A percentile compares a stretch with the other conserved stretches of the same genome.
phyloP scores from a whole-genome alignment of 1,140 invertebrate genomes.

The Hyles vespertilio region DNA sequence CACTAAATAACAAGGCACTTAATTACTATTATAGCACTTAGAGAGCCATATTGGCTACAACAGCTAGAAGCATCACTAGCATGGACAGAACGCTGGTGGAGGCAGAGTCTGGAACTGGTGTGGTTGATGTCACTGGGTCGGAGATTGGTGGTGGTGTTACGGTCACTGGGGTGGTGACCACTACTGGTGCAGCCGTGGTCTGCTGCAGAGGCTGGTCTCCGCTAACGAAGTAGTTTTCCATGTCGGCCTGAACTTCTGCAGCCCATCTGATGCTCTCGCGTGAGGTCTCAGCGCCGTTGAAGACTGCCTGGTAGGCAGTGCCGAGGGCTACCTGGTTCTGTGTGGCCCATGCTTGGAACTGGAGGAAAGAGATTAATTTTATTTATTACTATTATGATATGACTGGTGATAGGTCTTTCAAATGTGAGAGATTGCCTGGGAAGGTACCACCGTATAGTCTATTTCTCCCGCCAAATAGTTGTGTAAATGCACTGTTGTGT shows the following conservation, averaged over 20 bases:
- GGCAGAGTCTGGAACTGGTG: conserved; percentile 33
- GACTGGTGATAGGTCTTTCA: no score
- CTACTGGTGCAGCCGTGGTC: conserved; percentile 12
- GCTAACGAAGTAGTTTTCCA: conserved; percentile 38
- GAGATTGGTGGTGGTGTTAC: conserved; percentile 12
- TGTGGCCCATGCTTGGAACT: conserved; percentile 50
- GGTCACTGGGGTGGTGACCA: conserved; percentile 13
- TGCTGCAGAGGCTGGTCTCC: conserved; percentile 22
- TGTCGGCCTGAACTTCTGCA: conserved; percentile 23
- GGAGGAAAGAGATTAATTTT: conserved; percentile 16
- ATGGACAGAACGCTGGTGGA: conserved; percentile 32
- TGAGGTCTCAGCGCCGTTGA: conserved; percentile 25
- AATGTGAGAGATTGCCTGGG: no score
- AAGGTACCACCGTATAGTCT: no score
- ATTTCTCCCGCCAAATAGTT: no score
- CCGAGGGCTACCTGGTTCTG: conserved; percentile 29
- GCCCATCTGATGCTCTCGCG: conserved; percentile 32
- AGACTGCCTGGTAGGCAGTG: conserved; percentile 17
- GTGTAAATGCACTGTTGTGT: no score
- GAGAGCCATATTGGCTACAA: conserved; percentile 31
- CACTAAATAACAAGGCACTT: neutral
- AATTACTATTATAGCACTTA: conserved; percentile 11
- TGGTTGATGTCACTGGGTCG: conserved; percentile 29
- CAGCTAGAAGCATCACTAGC: conserved; percentile 21
- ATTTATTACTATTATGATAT: no score